Percentiles rank a stretch among this genome's conserved stretches.
Evolutionary conservation across 2,888 invertebrate species (phyloP).

Genomic region (Panopea generosa): DNA sequence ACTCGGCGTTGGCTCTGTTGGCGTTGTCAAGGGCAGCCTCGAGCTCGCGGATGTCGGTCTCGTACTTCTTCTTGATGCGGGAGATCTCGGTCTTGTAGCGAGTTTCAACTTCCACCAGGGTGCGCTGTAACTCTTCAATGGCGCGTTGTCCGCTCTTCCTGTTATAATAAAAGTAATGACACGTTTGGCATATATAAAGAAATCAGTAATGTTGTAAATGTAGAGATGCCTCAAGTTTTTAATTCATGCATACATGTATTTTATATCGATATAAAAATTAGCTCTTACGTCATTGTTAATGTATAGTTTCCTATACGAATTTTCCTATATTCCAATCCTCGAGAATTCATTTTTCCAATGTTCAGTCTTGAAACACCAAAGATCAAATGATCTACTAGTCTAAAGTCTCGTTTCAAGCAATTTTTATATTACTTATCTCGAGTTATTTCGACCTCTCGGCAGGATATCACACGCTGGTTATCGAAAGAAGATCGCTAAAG

Average conservation of each 20-base stretch:
- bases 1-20: constrained; percentile 92
- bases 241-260: background rate
- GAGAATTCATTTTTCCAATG: background rate
- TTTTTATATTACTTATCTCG: too few species aligned
- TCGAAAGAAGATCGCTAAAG: too few species aligned
- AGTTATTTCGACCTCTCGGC: too few species aligned
- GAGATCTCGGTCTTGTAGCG: constrained; percentile 84
- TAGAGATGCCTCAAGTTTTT: constrained; percentile 1
- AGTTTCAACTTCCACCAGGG: constrained; percentile 84
- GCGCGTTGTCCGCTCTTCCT: constrained; percentile 85
- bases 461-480: too few species aligned
- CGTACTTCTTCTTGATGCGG: constrained; percentile 85
- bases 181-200: background rate
- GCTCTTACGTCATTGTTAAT: constrained; percentile 36
- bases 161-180: constrained; percentile 30
- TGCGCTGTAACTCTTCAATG: constrained; percentile 85
- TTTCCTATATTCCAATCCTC: constrained; percentile 33
- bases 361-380: too few species aligned
- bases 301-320: constrained; percentile 41
- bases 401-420: too few species aligned
- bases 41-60: constrained; percentile 83
- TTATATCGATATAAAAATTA: background rate
- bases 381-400: too few species aligned
- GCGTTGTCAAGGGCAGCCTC: constrained; percentile 93
- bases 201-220: background rate